A percentile compares a stretch with the other conserved stretches of the same genome.
Evolutionary conservation across 2,113 vertebrate species (phyloP).

Genomic region (Synchiropus splendidus): DNA sequence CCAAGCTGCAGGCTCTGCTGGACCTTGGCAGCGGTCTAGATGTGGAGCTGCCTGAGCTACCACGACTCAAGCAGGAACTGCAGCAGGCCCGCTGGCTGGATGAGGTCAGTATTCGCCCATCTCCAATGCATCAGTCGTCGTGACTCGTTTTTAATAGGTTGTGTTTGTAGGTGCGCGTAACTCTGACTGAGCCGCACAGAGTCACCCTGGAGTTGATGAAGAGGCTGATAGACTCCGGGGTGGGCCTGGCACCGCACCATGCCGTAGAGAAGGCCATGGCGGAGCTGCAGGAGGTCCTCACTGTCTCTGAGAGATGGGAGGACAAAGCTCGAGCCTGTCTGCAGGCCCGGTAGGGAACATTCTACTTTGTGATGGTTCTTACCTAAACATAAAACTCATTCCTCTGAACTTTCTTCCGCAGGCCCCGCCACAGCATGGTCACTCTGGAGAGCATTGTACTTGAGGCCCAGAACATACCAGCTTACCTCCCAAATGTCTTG

Average conservation of each 20-base stretch:
- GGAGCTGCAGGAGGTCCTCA: slow-evolving; percentile 93
- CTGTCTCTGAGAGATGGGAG: slow-evolving; percentile 94
- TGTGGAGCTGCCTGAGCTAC: slow-evolving; percentile 89
- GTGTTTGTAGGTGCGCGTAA: slow-evolving; percentile 63
- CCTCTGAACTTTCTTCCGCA: slow-evolving; percentile 29
- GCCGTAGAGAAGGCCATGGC: slow-evolving; percentile 98
- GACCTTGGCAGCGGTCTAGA: slow-evolving; percentile 89
- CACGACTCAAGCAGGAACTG: slow-evolving; percentile 87
- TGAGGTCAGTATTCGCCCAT: slow-evolving; percentile 60
- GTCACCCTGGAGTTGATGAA: slow-evolving; percentile 96
- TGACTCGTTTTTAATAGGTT: background rate
- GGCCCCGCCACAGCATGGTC: slow-evolving; percentile 86
- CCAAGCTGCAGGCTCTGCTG: slow-evolving; percentile 85
- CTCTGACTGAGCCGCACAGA: slow-evolving; percentile 84
- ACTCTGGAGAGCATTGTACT: slow-evolving; percentile 87
- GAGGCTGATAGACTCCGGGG: slow-evolving; percentile 89
- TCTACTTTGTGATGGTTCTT: background rate
- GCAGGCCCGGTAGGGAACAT: slow-evolving; percentile 77
- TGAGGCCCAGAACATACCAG: slow-evolving; percentile 93
- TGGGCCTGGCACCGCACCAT: slow-evolving; percentile 91
- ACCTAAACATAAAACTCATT: background rate
- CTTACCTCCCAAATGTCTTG: slow-evolving; percentile 89
- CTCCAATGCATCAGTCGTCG: background rate
- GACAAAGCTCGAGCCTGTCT: slow-evolving; percentile 92
- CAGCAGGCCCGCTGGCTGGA: slow-evolving; percentile 98